Conservation (phyloP, 1,140 invertebrate species). For the Papilio aristodemus region DNA sequence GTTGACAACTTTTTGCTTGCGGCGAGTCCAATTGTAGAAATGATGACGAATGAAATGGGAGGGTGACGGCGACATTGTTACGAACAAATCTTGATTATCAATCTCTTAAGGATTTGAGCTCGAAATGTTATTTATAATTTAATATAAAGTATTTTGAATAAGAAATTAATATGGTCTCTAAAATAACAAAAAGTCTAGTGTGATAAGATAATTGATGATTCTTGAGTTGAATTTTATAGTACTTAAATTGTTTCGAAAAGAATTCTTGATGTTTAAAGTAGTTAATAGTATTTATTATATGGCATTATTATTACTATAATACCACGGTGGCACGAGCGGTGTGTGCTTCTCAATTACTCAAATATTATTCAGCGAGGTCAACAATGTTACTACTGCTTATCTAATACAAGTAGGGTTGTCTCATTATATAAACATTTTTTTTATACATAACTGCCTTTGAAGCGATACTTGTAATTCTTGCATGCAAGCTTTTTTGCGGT, state of each 20-base stretch:
- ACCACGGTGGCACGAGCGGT: background rate
- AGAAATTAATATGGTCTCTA: background rate
- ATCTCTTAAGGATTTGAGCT: slow-evolving; percentile 34
- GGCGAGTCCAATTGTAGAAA: slow-evolving; percentile 39
- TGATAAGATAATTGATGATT: too few relatives aligned
- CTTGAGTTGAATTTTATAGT: too few relatives aligned
- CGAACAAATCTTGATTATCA: slow-evolving; percentile 15
- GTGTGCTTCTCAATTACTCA: slow-evolving; percentile 10
- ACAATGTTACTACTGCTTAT: background rate
- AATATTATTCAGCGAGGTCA: slow-evolving; percentile 8
- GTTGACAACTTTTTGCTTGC: slow-evolving; percentile 55
- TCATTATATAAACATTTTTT: background rate
- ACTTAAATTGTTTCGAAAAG: too few relatives aligned
- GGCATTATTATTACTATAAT: background rate
- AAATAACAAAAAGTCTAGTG: background rate
- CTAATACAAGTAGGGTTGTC: background rate
- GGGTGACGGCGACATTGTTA: slow-evolving; percentile 36
- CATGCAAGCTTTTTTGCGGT: too few relatives aligned
- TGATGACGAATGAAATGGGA: slow-evolving; percentile 41
- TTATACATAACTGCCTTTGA: too few relatives aligned
- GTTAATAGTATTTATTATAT: background rate
- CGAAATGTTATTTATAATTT: slow-evolving; percentile 24
- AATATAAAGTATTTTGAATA: background rate
- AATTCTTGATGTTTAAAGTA: background rate
- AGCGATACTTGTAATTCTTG: too few relatives aligned